Evolutionary conservation across 2,797 vertebrate species (phyloP).

Genomic region (Furcifer pardalis): DNA sequence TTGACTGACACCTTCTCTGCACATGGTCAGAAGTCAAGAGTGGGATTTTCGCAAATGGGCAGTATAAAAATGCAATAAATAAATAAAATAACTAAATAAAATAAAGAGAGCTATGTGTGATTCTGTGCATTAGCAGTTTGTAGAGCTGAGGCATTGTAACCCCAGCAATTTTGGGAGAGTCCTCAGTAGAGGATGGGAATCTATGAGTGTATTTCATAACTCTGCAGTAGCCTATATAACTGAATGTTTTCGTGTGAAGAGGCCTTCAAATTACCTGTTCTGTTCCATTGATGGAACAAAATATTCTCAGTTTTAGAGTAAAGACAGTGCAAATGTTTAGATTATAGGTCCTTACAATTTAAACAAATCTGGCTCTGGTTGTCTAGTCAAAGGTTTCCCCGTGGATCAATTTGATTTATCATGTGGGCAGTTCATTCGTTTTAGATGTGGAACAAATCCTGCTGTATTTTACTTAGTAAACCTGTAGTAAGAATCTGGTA

Average conservation of each 20-base stretch:
- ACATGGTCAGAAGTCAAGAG: not conserved
- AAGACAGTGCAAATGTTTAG: not conserved
- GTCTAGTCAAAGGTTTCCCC: not conserved
- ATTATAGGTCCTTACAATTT: not conserved
- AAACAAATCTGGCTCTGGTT: not conserved
- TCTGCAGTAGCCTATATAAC: not conserved
- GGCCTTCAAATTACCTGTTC: not conserved
- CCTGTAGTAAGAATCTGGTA: not conserved
- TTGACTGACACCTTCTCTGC: not conserved
- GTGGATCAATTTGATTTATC: too few relatives aligned
- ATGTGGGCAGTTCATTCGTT: too few relatives aligned
- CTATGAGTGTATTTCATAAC: not conserved
- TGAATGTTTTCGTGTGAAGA: not conserved
- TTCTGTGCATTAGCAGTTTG: not conserved
- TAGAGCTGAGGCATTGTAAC: not conserved
- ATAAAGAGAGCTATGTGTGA: not conserved
- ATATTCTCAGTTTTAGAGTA: not conserved
- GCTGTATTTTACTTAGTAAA: too few relatives aligned
- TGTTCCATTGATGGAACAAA: not conserved
- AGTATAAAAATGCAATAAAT: too few relatives aligned
- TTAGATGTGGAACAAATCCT: too few relatives aligned
- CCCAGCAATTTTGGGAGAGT: not conserved
- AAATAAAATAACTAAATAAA: too few relatives aligned
- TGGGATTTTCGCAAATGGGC: too few relatives aligned
- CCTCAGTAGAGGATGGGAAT: not conserved